Percentiles rank a stretch among this genome's conserved stretches.
Evolutionary conservation across 2,888 invertebrate genomes (phyloP).

Genomic region (Platycheirus albimanus): DNA sequence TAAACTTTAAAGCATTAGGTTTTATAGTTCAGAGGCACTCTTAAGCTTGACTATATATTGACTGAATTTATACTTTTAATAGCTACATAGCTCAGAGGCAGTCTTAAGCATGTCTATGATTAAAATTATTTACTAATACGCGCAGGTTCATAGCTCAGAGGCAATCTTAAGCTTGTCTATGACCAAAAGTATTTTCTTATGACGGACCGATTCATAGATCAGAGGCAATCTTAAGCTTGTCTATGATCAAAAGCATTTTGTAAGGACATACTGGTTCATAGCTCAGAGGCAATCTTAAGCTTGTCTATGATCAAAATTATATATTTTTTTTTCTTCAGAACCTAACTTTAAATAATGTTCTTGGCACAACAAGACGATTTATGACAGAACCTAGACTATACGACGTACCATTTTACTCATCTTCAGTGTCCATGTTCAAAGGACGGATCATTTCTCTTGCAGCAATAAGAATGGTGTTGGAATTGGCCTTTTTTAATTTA

Average conservation of each 20-base stretch:
- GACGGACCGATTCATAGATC: too few relatives aligned
- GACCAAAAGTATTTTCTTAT: too few relatives aligned
- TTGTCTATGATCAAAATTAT: conserved; percentile 6
- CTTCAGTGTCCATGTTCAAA: not conserved
- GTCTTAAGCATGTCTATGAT: not conserved
- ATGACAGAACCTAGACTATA: not conserved
- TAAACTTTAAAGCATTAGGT: too few relatives aligned
- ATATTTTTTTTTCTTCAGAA: not conserved
- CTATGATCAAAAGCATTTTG: too few relatives aligned
- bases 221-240: too few relatives aligned
- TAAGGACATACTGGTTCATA: not conserved
- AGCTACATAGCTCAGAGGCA: not conserved
- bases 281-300: conserved; percentile 1
- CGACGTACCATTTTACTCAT: not conserved
- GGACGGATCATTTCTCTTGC: not conserved
- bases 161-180: too few relatives aligned
- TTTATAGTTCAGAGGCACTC: not conserved
- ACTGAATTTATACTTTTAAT: not conserved
- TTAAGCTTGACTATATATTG: not conserved
- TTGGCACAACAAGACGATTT: not conserved
- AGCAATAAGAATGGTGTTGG: conserved; percentile 3
- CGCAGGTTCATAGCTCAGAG: too few relatives aligned
- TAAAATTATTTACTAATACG: not conserved
- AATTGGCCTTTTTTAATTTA: conserved; percentile 22
- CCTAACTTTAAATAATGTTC: not conserved